Conservation (phyloP, 2,888 invertebrate genomes). For the Hirtodrosophila trivittata region DNA sequence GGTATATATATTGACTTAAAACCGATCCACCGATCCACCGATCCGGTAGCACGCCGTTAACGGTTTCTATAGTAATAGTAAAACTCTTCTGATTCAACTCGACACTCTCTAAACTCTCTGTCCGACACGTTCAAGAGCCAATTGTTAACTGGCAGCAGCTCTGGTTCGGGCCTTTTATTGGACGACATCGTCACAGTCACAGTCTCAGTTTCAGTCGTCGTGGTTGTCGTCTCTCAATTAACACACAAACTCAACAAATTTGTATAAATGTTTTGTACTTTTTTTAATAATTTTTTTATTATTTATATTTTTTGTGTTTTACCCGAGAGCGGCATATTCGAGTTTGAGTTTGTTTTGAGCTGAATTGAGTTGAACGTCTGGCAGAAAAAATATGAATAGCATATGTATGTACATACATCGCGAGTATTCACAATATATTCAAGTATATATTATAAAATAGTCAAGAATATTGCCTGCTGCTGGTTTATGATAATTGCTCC, state of each 20-base stretch:
- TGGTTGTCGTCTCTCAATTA: constrained; percentile 39
- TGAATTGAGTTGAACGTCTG: constrained; percentile 22
- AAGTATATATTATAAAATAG: constrained; percentile 14
- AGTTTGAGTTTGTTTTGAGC: constrained; percentile 44
- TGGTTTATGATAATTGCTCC: constrained; percentile 7
- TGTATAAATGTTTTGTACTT: constrained; percentile 3
- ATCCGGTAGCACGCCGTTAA: constrained; percentile 34
- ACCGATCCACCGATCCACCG: no score
- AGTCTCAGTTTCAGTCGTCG: constrained; percentile 3
- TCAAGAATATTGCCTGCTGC: constrained; percentile 29
- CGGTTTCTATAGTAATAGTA: constrained; percentile 2
- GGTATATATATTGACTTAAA: no score
- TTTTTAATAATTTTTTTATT: constrained; percentile 5
- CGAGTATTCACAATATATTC: not conserved
- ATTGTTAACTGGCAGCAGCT: constrained; percentile 50
- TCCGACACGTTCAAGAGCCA: constrained; percentile 54
- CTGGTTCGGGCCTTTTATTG: constrained; percentile 63
- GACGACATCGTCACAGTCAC: not conserved
- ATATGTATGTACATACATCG: no score
- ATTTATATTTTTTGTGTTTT: constrained; percentile 5
- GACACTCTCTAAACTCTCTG: not conserved
- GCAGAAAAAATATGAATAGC: not conserved
- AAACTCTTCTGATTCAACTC: not conserved
- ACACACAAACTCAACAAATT: constrained; percentile 42
- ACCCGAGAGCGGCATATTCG: constrained; percentile 29